Base-by-base conservation (phyloP, 2,113 vertebrate genomes). In the Scomber scombrus region DNA sequence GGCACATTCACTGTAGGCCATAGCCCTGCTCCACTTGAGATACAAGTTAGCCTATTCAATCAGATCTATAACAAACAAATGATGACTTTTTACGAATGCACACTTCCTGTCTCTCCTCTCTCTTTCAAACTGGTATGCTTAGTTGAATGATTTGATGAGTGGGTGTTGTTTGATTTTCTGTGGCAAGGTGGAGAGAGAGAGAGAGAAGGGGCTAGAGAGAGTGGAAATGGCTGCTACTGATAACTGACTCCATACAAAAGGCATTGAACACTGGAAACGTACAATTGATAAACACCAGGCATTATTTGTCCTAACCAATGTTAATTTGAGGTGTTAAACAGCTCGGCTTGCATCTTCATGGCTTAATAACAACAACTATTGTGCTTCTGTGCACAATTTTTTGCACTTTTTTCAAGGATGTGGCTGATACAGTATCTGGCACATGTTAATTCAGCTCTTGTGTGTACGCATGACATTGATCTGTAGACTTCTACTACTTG, bases 141-240 rank as follows among this genome's bases (percentile, higher is more conserved):
- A 73, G 73, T 65, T 85, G 71, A 90, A 91, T 90, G 84, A 89
- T 83, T 88, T 81, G 86, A 88, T 67, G 90, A 91, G 88, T 91
- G 90, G 91, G 90, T 85, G 89, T 91, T 86, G 78, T 80, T 84
- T 71, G 85, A 91, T 89, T 90, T 90, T 87, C 78, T 86, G 75
- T 84, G 86, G 82, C 78, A 85, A 86, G 81, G 71, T 73, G 68
- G 85, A n/a, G n/a, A n/a, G n/a, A n/a, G 23, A 71, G 66, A 58
- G 79, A 85, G 62, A 72, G 68, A 86, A 78, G 31, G 51, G 55
- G 58, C 66, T 58, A 54, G 15, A 74, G 50, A 43, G 63, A 83
- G 40, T 18, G 55, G 80, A 84, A 88, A 87, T 75, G 57, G 68
- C 73, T 78, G 52, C 51, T 62, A 61, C 74, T 83, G 83, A 81